Conservation (phyloP, 2,888 invertebrate species). For the Thereva unica region DNA sequence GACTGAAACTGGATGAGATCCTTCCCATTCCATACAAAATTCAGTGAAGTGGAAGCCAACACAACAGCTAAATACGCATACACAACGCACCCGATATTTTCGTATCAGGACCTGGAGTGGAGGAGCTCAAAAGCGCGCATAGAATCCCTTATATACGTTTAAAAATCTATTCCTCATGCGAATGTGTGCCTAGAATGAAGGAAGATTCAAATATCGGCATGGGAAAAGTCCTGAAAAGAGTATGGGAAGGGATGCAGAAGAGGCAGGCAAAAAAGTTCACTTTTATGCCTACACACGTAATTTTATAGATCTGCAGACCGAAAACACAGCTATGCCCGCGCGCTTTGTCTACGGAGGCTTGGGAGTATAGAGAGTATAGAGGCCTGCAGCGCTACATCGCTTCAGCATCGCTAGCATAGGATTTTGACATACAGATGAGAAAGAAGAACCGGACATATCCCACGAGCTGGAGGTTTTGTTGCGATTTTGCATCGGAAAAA, state of each 20-base stretch:
- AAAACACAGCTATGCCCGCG: conserved; percentile 18
- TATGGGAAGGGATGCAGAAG: conserved; percentile 13
- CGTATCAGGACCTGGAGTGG: conserved; percentile 23
- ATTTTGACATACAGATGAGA: conserved; percentile 32
- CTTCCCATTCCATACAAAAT: conserved; percentile 2
- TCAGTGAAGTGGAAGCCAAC: conserved; percentile 17
- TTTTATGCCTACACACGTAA: conserved; percentile 32
- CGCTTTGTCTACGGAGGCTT: conserved; percentile 29
- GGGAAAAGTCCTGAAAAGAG: conserved; percentile 4
- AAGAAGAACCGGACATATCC: conserved; percentile 9
- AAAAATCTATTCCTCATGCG: conserved; percentile 25
- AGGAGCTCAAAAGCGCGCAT: conserved; percentile 33
- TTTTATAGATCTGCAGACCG: conserved; percentile 32
- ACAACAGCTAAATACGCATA: conserved; percentile 30
- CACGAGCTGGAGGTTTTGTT: conserved; percentile 12
- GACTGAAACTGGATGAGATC: not conserved
- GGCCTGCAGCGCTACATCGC: conserved; percentile 5
- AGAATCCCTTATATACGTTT: conserved; percentile 29
- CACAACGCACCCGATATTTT: conserved; percentile 29
- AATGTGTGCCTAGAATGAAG: conserved; percentile 20
- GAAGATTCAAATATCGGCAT: conserved; percentile 5
- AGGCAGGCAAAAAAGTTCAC: conserved; percentile 28
- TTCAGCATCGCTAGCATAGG: conserved; percentile 19
- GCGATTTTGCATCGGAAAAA: conserved; percentile 31
- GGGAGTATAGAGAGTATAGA: not conserved